A percentile compares a stretch with the other conserved stretches of the same genome.
Evolutionary conservation across 2,113 vertebrate genomes (phyloP).

Genomic region (Nettapus auritus): DNA sequence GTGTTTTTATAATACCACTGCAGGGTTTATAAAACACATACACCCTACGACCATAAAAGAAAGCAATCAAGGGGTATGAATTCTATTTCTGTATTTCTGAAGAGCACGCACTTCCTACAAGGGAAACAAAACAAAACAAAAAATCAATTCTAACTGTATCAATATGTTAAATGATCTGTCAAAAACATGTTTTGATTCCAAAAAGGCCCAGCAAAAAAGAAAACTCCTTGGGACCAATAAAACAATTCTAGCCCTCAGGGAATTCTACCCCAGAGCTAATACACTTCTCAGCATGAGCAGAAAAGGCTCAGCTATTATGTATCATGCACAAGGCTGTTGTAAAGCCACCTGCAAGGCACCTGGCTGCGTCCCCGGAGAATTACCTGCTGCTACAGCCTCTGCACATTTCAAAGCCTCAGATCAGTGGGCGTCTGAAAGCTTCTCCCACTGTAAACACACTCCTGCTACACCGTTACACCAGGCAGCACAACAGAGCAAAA

Average conservation of each 20-base stretch:
- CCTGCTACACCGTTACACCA: not conserved
- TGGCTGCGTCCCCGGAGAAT: slow-evolving; percentile 29
- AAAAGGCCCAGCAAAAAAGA: not conserved
- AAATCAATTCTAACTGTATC: slow-evolving; percentile 3
- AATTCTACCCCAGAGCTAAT: slow-evolving; percentile 20
- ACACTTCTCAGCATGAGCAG: not conserved
- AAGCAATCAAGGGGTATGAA: not conserved
- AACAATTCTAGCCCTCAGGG: not conserved
- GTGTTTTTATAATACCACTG: not conserved
- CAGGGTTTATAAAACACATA: not conserved
- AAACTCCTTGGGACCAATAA: not conserved
- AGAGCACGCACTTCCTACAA: not conserved
- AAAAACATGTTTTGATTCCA: not conserved
- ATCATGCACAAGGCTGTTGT: not conserved
- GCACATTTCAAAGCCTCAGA: slow-evolving; percentile 44
- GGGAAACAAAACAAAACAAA: not conserved
- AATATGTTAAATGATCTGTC: slow-evolving; percentile 40
- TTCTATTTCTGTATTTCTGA: not conserved
- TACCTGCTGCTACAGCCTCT: slow-evolving; percentile 39
- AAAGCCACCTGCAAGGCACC: slow-evolving; percentile 43
- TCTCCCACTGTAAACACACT: not conserved
- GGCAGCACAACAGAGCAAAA: slow-evolving; percentile 34
- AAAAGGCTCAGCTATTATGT: not conserved
- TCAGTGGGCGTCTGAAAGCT: not conserved
- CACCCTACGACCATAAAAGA: not conserved